Evolutionary conservation across 2,113 vertebrate species (phyloP), one percentile per base, ranked within the genome.

Genomic region (Pollimyrus isidori): DNA sequence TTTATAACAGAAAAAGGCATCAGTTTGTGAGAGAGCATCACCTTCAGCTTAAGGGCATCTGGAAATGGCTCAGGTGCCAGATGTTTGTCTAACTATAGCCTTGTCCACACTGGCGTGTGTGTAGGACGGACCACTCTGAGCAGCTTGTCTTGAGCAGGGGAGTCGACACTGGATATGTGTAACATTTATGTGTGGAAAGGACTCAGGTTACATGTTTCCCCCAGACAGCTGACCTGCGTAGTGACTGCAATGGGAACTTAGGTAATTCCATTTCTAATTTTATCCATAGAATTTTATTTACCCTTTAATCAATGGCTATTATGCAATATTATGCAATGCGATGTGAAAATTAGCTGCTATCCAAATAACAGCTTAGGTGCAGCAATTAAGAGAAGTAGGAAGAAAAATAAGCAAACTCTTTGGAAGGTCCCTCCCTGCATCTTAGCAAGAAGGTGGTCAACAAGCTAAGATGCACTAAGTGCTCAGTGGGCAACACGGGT

Each of bases 81-180:
- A 53, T 87, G 85, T 56, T 52, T 35, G n/a, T n/a, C 49, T 87
- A 87, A 87, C 85, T 53, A 87, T 87, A 87, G 85, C 85, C 30
- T 87, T 56, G 48, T 53, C 85, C 85, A 53, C 50, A 15, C 11
- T 83, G 35, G 49, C 13, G 50, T 53, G 85, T 87, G 50, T 30
- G 85, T 50, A 56, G 85, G 50, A 53, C 26, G n/a, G 85, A 35
- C 48, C 30, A 9, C 45, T 52, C 30, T 19, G 1, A 35, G 30
- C 50, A 39, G 85, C 85, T 26, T 35, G 50, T 56, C 49, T 56
- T 19, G 85, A 52, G n/a, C 48, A 87, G 85, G 49, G 85, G 13
- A 50, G 30, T 87, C 17, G 85, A 87, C 85, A 53, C 85, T 56
- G 50, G 85, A 53, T n/a, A 49, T 56, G 85, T 53, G 26, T 87